Evolutionary conservation across 2,888 invertebrate species (phyloP).

Genomic region (Mythimna ferrago): DNA sequence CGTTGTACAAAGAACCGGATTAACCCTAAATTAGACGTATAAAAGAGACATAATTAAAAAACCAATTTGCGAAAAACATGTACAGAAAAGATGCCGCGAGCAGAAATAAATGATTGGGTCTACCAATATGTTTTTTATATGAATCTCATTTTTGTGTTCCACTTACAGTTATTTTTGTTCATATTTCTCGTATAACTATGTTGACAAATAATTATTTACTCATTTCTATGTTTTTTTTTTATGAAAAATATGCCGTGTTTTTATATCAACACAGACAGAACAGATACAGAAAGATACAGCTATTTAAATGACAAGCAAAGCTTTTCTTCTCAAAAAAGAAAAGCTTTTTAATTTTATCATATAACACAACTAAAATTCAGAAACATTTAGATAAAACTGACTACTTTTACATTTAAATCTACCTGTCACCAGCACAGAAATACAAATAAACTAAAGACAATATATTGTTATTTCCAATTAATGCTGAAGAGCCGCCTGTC

Average conservation of each 20-base stretch:
- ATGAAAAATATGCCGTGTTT: not conserved
- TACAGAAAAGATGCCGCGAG: conserved; percentile 63
- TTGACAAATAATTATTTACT: conserved; percentile 29
- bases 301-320: too few species aligned
- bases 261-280: not conserved
- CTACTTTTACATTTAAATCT: conserved; percentile 31
- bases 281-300: not conserved
- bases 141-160: conserved; percentile 38
- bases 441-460: conserved; percentile 54
- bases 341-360: not conserved
- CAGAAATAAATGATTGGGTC: conserved; percentile 55
- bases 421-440: conserved; percentile 57
- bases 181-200: conserved; percentile 35
- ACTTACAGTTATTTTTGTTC: conserved; percentile 29
- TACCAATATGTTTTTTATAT: conserved; percentile 31
- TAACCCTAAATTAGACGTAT: conserved; percentile 78
- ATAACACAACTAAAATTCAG: too few species aligned
- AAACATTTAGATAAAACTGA: not conserved
- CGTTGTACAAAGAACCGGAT: conserved; percentile 70
- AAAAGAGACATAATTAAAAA: conserved; percentile 84
- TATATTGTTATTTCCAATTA: conserved; percentile 72
- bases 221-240: not conserved
- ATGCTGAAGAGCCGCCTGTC: conserved; percentile 72
- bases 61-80: conserved; percentile 75
- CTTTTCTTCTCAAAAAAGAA: not conserved